A percentile compares a stretch with the other conserved stretches of the same genome.
Evolutionary conservation across 2,797 vertebrate genomes (phyloP).

Genomic region (Poeciliopsis presidionis): DNA sequence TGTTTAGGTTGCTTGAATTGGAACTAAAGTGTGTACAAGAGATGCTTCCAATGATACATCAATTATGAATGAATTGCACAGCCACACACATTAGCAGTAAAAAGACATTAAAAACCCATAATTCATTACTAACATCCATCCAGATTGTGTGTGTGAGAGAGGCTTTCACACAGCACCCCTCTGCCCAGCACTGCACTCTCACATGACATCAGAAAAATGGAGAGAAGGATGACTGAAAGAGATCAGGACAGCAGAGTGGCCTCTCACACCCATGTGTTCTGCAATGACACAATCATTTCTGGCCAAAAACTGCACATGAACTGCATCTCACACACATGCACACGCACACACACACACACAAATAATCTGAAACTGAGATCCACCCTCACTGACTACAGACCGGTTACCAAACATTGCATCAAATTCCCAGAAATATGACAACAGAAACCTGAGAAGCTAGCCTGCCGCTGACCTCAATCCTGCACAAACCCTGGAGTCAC

Average conservation of each 20-base stretch:
- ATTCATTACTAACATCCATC: slow-evolving; percentile 55
- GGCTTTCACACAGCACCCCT: slow-evolving; percentile 32
- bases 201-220: slow-evolving; percentile 71
- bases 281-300: slow-evolving; percentile 67
- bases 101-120: slow-evolving; percentile 62
- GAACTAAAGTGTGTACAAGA: slow-evolving; percentile 22
- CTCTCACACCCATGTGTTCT: slow-evolving; percentile 57
- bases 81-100: slow-evolving; percentile 23
- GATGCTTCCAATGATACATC: slow-evolving; percentile 26
- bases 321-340: slow-evolving; percentile 8
- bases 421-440: slow-evolving; percentile 76
- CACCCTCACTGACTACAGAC: slow-evolving; percentile 59
- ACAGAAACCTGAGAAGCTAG: slow-evolving; percentile 60
- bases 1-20: slow-evolving; percentile 34
- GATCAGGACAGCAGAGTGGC: slow-evolving; percentile 42
- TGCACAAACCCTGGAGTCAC: slow-evolving; percentile 22
- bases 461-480: slow-evolving; percentile 51
- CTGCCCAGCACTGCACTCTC: slow-evolving; percentile 67
- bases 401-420: slow-evolving; percentile 75
- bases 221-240: slow-evolving; percentile 65
- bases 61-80: slow-evolving; percentile 25
- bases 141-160: slow-evolving; percentile 17
- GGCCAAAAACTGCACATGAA: slow-evolving; percentile 46
- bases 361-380: slow-evolving; percentile 44
- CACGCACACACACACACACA: slow-evolving; percentile 32